Base-by-base conservation (phyloP, 2,797 vertebrate genomes). In the Gymnoscopelus braueri region DNA sequence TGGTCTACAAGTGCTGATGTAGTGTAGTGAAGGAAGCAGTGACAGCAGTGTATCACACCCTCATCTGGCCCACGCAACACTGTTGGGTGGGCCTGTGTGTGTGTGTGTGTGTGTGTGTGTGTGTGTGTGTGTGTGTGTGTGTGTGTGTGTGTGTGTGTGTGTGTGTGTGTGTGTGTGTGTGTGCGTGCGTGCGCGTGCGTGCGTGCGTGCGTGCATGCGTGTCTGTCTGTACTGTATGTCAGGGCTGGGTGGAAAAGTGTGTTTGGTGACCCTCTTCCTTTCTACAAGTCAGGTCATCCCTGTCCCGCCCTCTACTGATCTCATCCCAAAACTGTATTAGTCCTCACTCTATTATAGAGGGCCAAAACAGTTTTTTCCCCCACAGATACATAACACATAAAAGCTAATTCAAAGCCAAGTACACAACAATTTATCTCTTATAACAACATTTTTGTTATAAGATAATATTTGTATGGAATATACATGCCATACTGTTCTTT, bases 181-280 rank as follows among this genome's bases (percentile, higher is more conserved):
- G 50, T 79, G 26, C 3, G 23, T 29, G 23, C 4, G 23, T 11
- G 23, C 10, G 23, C 11, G 19, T 56, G 54, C 26, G 54, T 56
- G 54, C 29, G 10, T 26, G 10, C 29, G 3, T 29, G 19, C 10
- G 23, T 24, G 54, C 3, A 6, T 26, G 23, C 7, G 26, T 67
- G 68, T 65, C 76, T 50, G 73, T 75, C 83, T 80, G 84, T 84
- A 81, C 76, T 69, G 59, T 61, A 32, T 66, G 75, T 60, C 75
- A 78, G 71, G 69, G 79, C 62, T 74, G 83, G 82, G 80, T 80
- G 71, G 86, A 85, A 90, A 89, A 87, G 70, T 76, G 76, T 91
- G 83, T 86, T 89, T 23, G n/a, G 65, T 89, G 90, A 89, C 89
- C 88, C 87, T 89, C 74, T 85, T 93, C 89, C 88, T 92, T 61